Percentiles rank a stretch among this genome's conserved stretches.
These are phyloP conservation scores for Semicossyphus pulcher DNA, from an alignment of 2,113 vertebrate species.

Conservation along the genomic window DNA sequence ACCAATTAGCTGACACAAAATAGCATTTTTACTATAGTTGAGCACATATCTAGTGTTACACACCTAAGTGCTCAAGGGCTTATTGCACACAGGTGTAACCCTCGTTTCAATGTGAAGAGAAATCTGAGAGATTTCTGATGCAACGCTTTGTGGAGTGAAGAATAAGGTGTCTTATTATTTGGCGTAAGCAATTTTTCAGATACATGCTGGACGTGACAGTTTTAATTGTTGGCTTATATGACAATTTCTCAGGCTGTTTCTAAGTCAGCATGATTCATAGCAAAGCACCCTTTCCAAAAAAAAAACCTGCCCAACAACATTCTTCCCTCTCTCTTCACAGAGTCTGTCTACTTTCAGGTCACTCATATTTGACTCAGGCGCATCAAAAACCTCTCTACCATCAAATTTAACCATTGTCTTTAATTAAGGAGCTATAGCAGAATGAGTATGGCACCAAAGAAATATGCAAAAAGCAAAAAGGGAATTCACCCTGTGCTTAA, in stretches of 20 bases:
- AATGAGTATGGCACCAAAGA: not conserved
- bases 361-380: not conserved
- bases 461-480: not conserved
- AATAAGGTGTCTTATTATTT: constrained; percentile 19
- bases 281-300: not conserved
- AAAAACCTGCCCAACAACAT: constrained; percentile 41
- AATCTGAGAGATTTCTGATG: not conserved
- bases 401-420: not conserved
- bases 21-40: not conserved
- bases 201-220: not conserved
- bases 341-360: not conserved
- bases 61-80: not conserved
- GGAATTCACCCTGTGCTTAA: not conserved
- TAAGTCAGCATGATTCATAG: not conserved
- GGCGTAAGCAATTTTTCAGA: not conserved
- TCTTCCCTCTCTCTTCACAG: not conserved
- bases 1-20: not conserved
- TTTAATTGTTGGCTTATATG: not conserved
- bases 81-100: not conserved
- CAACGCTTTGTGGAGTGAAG: not conserved
- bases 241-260: not conserved
- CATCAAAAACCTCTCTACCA: not conserved
- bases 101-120: constrained; percentile 17
- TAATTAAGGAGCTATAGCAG: not conserved
- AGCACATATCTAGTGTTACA: constrained; percentile 17